A percentile compares a stretch with the other conserved stretches of the same genome.
Conservation (phyloP, 2,113 vertebrate species). For the Clarias macrocephalus region DNA sequence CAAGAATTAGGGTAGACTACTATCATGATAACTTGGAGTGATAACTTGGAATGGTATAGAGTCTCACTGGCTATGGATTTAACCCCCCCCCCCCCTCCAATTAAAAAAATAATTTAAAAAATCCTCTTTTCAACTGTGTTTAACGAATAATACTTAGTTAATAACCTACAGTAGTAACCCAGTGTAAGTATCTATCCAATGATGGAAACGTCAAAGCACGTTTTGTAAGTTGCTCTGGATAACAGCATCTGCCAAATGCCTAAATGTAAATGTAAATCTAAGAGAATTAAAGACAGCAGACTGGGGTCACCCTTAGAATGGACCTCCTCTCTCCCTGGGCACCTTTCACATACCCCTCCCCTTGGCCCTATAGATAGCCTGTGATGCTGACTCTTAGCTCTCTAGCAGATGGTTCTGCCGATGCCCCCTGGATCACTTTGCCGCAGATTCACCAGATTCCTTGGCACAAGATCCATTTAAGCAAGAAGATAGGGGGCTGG, state of each 20-base stretch:
- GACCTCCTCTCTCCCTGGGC: slow-evolving; percentile 53
- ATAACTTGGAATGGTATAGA: background rate
- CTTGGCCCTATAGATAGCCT: slow-evolving; percentile 78
- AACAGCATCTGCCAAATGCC: too few relatives aligned
- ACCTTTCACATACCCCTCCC: slow-evolving; percentile 58
- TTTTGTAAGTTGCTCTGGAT: too few relatives aligned
- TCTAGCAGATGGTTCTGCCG: slow-evolving; percentile 76
- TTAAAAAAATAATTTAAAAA: too few relatives aligned
- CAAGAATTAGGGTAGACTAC: background rate
- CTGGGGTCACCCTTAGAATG: slow-evolving; percentile 61
- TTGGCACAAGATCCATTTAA: slow-evolving; percentile 64
- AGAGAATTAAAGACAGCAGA: slow-evolving; percentile 37
- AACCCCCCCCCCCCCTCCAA: too few relatives aligned
- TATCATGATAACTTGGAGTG: background rate
- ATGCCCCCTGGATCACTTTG: slow-evolving; percentile 75
- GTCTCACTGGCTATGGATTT: slow-evolving; percentile 32
- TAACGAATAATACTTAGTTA: too few relatives aligned
- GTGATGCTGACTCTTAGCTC: slow-evolving; percentile 72
- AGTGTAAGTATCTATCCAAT: too few relatives aligned
- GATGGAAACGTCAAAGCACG: too few relatives aligned
- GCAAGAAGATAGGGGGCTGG: slow-evolving; percentile 48
- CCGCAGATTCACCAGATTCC: slow-evolving; percentile 66
- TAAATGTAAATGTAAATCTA: background rate
- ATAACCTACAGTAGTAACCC: too few relatives aligned
- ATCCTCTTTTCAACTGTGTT: too few relatives aligned